These are phyloP conservation scores for Protonibea diacanthus DNA, from an alignment of 2,797 vertebrate species.

Conservation along the genomic window DNA sequence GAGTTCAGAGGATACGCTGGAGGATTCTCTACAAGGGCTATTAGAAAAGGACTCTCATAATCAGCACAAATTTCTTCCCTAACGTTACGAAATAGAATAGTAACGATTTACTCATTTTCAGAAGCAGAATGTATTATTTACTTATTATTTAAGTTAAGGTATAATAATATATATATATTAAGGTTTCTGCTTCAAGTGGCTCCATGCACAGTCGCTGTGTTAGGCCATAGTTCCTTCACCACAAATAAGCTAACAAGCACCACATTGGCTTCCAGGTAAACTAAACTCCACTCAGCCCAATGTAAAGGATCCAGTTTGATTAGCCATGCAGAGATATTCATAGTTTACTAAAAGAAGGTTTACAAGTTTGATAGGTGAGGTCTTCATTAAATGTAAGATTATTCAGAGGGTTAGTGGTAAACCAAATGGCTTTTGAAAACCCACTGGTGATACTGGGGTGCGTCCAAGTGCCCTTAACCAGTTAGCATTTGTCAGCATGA, in stretches of 20 bases:
- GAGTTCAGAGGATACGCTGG: slow-evolving; percentile 31
- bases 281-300: slow-evolving; percentile 23
- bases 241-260: slow-evolving; percentile 39
- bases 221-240: slow-evolving; percentile 2
- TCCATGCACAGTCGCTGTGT: slow-evolving; percentile 19
- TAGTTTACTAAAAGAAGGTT: slow-evolving; percentile 24
- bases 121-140: slow-evolving; percentile 20
- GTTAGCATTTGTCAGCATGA: slow-evolving; percentile 29
- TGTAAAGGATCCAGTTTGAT: slow-evolving; percentile 9
- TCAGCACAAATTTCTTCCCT: slow-evolving; percentile 36
- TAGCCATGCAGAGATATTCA: background rate
- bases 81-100: slow-evolving; percentile 6
- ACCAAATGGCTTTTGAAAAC: slow-evolving; percentile 32
- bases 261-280: slow-evolving; percentile 26
- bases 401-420: slow-evolving; percentile 13
- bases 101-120: slow-evolving; percentile 22
- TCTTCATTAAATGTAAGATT: slow-evolving; percentile 21
- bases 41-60: slow-evolving; percentile 33
- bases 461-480: slow-evolving; percentile 60
- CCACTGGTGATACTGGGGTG: slow-evolving; percentile 36
- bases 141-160: too few species aligned
- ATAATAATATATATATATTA: too few species aligned
- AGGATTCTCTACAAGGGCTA: slow-evolving; percentile 72
- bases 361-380: slow-evolving; percentile 16
- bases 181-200: slow-evolving; percentile 32